Percentiles rank a stretch among this genome's conserved stretches.
phyloP scores from a whole-genome alignment of 2,888 invertebrate species.

The Metellina segmentata region DNA sequence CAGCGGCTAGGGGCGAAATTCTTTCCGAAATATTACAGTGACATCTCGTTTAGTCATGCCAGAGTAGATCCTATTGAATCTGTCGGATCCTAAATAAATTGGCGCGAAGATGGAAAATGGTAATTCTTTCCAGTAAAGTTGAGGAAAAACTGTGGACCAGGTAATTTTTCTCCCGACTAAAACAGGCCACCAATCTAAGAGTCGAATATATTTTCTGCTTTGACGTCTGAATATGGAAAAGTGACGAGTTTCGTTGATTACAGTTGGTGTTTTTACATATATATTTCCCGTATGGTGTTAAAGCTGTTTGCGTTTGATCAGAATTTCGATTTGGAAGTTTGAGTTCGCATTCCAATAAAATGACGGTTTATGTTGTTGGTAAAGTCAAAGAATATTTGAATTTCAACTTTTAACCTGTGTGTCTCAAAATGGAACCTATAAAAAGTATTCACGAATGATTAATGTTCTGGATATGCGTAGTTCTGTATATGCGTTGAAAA shows the following conservation, averaged over 20 bases:
- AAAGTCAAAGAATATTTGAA: too few relatives aligned
- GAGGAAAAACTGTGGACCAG: not conserved
- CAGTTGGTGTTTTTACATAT: too few relatives aligned
- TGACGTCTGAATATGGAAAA: not conserved
- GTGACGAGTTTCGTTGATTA: not conserved
- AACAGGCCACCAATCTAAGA: not conserved
- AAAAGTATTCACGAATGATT: too few relatives aligned
- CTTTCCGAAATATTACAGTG: not conserved
- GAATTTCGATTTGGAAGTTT: too few relatives aligned
- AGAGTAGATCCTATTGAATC: not conserved
- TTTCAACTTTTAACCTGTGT: too few relatives aligned
- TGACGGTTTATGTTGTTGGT: too few relatives aligned
- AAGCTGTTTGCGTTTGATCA: too few relatives aligned
- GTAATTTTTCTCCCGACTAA: not conserved
- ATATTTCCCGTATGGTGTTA: too few relatives aligned
- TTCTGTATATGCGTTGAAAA: too few relatives aligned
- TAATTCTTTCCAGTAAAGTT: not conserved
- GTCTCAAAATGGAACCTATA: too few relatives aligned
- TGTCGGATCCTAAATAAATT: not conserved
- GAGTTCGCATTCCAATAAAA: too few relatives aligned
- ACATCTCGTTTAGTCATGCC: not conserved
- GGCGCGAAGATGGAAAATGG: not conserved
- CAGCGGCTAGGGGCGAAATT: not conserved
- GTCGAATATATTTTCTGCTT: not conserved
- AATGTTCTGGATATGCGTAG: too few relatives aligned